These are phyloP conservation scores for Hypomecis atomaria DNA, from an alignment of 2,888 invertebrate genomes.

Conservation along the genomic window DNA sequence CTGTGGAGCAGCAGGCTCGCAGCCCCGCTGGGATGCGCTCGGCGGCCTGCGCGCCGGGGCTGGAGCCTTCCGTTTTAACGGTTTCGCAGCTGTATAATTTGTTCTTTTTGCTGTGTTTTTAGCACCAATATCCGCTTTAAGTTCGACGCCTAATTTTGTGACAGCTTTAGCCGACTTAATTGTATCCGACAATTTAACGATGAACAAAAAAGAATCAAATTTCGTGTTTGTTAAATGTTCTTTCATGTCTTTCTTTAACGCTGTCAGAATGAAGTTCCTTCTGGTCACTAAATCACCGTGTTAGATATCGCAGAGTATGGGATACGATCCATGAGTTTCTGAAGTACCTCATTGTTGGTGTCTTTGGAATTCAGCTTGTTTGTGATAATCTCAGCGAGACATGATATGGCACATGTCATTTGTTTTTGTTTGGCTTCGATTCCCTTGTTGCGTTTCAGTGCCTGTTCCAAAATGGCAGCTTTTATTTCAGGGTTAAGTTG, in stretches of 20 bases:
- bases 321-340: too few species aligned
- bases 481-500: background rate
- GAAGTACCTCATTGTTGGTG: too few species aligned
- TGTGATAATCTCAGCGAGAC: too few species aligned
- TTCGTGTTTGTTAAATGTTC: constrained; percentile 10
- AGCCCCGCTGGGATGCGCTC: background rate
- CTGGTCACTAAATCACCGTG: constrained; percentile 7
- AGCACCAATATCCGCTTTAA: background rate
- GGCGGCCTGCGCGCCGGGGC: too few species aligned
- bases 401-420: background rate
- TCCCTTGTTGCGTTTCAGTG: background rate
- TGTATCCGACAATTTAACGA: constrained; percentile 3
- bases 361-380: too few species aligned
- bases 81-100: too few species aligned
- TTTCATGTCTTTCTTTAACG: too few species aligned
- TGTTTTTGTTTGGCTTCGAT: background rate
- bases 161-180: background rate
- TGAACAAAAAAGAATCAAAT: constrained; percentile 6
- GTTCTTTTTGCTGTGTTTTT: background rate
- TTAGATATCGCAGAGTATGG: constrained; percentile 5
- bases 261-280: constrained; percentile 3
- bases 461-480: background rate
- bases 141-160: constrained; percentile 2
- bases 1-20: background rate
- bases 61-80: constrained; percentile 10